A percentile compares a stretch with the other conserved stretches of the same genome.
Conservation (phyloP, 2,888 invertebrate species). For the Cataglyphis albicans region DNA sequence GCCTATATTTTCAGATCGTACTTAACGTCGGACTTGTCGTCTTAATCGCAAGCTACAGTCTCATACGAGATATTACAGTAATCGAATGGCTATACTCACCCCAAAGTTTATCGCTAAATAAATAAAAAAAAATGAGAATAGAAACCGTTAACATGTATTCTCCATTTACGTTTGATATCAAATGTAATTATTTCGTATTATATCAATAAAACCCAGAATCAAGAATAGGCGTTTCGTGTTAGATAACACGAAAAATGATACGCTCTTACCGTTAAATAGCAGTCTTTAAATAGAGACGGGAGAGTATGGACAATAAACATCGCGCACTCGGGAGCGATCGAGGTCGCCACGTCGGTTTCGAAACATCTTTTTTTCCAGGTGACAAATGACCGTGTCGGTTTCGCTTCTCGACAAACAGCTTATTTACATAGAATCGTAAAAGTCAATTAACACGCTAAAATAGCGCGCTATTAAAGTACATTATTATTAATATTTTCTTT, state of each 20-base stretch:
- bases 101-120: neutral
- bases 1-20: neutral
- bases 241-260: neutral
- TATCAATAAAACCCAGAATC: neutral
- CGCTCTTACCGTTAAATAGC: neutral
- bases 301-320: conserved; percentile 8
- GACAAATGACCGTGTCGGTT: conserved; percentile 48
- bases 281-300: neutral
- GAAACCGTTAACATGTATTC: neutral
- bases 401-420: conserved; percentile 20
- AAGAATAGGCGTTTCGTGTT: neutral
- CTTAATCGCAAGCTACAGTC: neutral
- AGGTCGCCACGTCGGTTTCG: conserved; percentile 19
- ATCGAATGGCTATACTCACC: neutral
- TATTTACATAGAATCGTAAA: conserved; percentile 17
- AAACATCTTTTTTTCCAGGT: conserved; percentile 18
- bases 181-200: neutral
- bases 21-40: neutral
- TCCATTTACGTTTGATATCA: neutral
- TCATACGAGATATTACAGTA: neutral
- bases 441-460: conserved; percentile 32
- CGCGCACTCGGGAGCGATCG: conserved; percentile 1
- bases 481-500: neutral
- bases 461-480: neutral
- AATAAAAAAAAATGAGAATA: neutral